These are phyloP conservation scores for Agelas oroides DNA, from an alignment of 37 sponge, comb jelly and placozoan species.

Conservation along the genomic window DNA sequence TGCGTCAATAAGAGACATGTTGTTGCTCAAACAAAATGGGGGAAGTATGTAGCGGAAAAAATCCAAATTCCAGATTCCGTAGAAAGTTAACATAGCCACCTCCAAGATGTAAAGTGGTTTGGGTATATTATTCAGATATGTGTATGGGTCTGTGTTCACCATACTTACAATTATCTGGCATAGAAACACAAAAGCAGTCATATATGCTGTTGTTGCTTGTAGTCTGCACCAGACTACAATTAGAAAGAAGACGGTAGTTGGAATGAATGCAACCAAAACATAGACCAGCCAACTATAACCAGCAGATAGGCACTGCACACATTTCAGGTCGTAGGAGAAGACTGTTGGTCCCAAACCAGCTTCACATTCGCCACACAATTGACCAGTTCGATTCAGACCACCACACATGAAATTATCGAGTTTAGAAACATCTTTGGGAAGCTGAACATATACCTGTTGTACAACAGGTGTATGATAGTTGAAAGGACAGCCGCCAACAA, in stretches of 20 bases:
- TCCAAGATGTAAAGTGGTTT: neutral
- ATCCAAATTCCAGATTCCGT: constrained; percentile 48
- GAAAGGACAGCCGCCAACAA: constrained; percentile 12
- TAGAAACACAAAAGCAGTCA: constrained; percentile 60
- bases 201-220: constrained; percentile 41
- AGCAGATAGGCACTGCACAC: neutral
- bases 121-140: neutral
- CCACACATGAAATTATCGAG: constrained; percentile 1
- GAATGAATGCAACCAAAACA: constrained; percentile 4
- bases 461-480: neutral
- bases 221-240: constrained; percentile 1
- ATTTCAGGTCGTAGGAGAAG: neutral
- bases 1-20: constrained; percentile 5
- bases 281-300: neutral
- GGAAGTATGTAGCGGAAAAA: constrained; percentile 44
- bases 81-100: neutral
- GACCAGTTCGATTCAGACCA: constrained; percentile 17
- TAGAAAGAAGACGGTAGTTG: constrained; percentile 12
- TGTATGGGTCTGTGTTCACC: neutral
- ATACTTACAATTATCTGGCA: constrained; percentile 33
- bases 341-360: constrained; percentile 8
- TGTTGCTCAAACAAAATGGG: constrained; percentile 32
- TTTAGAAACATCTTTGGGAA: neutral
- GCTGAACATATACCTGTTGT: neutral
- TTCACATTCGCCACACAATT: constrained; percentile 54